A percentile compares a stretch with the other conserved stretches of the same genome.
These are phyloP conservation scores for Sylvilagus floridanus DNA, from an alignment of 2,797 vertebrate species.

Conservation along the genomic window DNA sequence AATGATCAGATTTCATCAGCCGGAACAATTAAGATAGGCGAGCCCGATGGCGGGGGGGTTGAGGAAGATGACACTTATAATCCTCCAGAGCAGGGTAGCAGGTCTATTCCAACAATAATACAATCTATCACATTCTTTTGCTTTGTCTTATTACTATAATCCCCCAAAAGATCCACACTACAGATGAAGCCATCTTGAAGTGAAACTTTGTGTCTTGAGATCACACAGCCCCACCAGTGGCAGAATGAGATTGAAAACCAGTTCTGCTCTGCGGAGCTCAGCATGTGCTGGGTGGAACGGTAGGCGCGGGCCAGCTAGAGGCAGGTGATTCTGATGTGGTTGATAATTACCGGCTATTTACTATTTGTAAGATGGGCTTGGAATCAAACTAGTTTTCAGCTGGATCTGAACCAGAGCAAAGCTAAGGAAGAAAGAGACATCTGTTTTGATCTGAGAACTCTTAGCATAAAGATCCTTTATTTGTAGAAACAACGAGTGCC, in stretches of 20 bases:
- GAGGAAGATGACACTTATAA: neutral
- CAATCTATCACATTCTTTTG: neutral
- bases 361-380: neutral
- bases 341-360: neutral
- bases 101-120: neutral
- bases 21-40: neutral
- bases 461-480: neutral
- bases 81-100: neutral
- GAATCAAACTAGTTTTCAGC: constrained; percentile 46
- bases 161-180: neutral
- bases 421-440: neutral
- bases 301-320: neutral
- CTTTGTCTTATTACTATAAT: neutral
- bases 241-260: neutral
- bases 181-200: too few species aligned
- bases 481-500: neutral
- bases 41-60: neutral
- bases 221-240: neutral
- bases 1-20: neutral
- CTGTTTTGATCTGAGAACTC: constrained; percentile 1
- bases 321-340: constrained; percentile 10
- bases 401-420: constrained; percentile 28
- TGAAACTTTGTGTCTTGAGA: neutral
- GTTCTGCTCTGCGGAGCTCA: neutral
- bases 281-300: neutral